Conservation (phyloP, 2,113 vertebrate species). For the Amazona vittata region DNA sequence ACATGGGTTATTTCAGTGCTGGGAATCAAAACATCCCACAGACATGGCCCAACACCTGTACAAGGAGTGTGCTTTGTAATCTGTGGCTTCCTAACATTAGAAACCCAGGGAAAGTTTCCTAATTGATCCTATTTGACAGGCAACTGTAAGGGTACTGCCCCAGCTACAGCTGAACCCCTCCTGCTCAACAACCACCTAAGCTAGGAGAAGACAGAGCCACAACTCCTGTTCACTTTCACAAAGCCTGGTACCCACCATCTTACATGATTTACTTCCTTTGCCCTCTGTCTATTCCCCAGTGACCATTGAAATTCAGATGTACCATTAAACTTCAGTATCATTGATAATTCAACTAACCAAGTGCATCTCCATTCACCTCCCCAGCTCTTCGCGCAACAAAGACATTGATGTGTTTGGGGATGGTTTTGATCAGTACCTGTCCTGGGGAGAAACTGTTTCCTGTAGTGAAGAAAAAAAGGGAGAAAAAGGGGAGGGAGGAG, state of each 20-base stretch:
- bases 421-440: background rate
- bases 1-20: fast-evolving
- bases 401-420: background rate
- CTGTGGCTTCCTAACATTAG: background rate
- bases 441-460: background rate
- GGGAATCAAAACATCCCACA: background rate
- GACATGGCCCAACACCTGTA: background rate
- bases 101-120: background rate
- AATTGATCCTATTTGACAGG: background rate
- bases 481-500: background rate
- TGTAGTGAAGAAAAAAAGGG: background rate
- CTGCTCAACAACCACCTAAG: background rate
- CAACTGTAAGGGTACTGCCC: background rate
- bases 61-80: fast-evolving
- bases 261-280: background rate
- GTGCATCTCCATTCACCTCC: background rate
- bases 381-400: background rate
- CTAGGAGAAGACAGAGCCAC: background rate
- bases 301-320: background rate
- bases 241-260: background rate
- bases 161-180: background rate
- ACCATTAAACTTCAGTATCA: background rate
- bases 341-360: background rate
- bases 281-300: background rate
- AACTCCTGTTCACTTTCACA: background rate